phyloP scores from a whole-genome alignment of 2,888 invertebrate species.

The Glyphotaelius pellucidus region DNA sequence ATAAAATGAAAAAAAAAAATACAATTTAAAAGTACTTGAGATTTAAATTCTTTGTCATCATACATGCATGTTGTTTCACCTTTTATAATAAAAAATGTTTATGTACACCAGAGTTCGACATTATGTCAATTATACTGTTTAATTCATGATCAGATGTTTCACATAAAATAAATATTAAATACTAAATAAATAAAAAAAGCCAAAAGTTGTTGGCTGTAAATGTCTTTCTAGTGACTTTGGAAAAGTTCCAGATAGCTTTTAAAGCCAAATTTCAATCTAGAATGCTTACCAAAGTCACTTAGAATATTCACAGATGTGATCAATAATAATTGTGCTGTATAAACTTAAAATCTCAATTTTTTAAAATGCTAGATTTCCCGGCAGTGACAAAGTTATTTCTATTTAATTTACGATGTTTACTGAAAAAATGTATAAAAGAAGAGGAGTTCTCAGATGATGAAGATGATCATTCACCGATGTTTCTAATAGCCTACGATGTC shows the following conservation, averaged over 20 bases:
- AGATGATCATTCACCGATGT: not conserved
- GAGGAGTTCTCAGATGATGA: not conserved
- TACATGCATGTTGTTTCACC: not conserved
- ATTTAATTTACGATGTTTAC: not conserved
- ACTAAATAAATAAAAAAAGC: slow-evolving; percentile 29
- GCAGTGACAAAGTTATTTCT: not conserved
- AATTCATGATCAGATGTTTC: not conserved
- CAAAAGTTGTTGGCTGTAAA: slow-evolving; percentile 2
- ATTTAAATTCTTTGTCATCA: not conserved
- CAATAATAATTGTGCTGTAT: not conserved
- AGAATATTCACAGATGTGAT: not conserved
- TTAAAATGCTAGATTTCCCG: not conserved
- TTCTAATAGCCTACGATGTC: not conserved
- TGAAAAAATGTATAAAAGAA: not conserved
- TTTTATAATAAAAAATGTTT: not conserved
- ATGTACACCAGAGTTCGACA: slow-evolving; percentile 12
- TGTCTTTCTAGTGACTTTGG: not conserved
- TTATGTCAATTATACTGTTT: not conserved
- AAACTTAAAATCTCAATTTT: not conserved
- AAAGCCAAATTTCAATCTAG: not conserved
- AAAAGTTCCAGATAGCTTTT: not conserved
- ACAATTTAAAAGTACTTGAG: not conserved
- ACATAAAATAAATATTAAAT: slow-evolving; percentile 21
- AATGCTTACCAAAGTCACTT: not conserved
- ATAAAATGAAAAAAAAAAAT: not conserved